These are phyloP conservation scores for Oncorhynchus nerka DNA, from an alignment of 2,113 vertebrate genomes.

Conservation along the genomic window DNA sequence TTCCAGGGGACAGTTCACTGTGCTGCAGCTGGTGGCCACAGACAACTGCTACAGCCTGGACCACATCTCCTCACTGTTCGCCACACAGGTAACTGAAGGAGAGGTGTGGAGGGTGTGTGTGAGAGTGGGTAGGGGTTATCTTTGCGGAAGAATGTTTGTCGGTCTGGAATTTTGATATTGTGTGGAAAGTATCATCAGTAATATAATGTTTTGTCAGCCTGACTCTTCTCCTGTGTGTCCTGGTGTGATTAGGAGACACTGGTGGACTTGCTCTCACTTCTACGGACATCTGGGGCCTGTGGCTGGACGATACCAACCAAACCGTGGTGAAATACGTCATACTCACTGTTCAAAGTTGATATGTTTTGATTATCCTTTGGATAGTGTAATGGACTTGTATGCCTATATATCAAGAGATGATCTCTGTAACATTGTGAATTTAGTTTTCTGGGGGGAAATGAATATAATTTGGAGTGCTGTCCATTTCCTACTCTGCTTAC, in stretches of 20 bases:
- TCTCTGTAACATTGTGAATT: neutral
- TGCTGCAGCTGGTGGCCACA: slow-evolving; percentile 86
- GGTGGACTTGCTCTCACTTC: slow-evolving; percentile 87
- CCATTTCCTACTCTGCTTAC: no score
- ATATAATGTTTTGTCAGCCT: neutral
- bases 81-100: slow-evolving; percentile 14
- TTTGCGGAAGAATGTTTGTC: neutral
- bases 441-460: no score
- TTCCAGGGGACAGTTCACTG: slow-evolving; percentile 86
- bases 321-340: slow-evolving; percentile 89
- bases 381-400: neutral
- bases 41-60: slow-evolving; percentile 90
- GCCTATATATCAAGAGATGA: neutral
- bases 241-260: slow-evolving; percentile 79
- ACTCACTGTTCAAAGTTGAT: no score
- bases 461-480: no score
- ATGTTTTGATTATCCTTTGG: neutral
- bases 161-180: neutral
- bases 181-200: neutral
- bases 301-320: slow-evolving; percentile 88
- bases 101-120: neutral
- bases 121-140: slow-evolving; percentile 12
- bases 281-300: slow-evolving; percentile 89
- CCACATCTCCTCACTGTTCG: slow-evolving; percentile 88
- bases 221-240: neutral